Conservation (phyloP, 2,888 invertebrate species). For the Osmoderma eremita region DNA sequence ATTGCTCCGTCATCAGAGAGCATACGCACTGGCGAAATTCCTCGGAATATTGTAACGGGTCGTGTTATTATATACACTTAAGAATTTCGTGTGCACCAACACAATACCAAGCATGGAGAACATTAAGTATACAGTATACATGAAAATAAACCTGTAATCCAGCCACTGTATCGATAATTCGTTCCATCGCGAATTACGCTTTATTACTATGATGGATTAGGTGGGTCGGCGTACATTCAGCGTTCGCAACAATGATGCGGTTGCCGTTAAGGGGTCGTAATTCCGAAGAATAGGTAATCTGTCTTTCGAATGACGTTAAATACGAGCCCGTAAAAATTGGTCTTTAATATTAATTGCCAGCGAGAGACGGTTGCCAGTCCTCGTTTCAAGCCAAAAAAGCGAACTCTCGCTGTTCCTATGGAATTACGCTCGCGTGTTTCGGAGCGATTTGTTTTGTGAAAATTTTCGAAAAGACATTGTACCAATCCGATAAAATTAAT, state of each 20-base stretch:
- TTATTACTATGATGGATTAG: slow-evolving; percentile 61
- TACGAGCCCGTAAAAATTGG: slow-evolving; percentile 32
- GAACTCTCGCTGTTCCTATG: slow-evolving; percentile 28
- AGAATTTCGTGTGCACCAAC: slow-evolving; percentile 34
- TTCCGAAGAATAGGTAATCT: slow-evolving; percentile 59
- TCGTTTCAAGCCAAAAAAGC: slow-evolving; percentile 8
- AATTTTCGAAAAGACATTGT: slow-evolving; percentile 31
- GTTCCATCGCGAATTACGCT: slow-evolving; percentile 52
- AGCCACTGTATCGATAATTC: slow-evolving; percentile 47
- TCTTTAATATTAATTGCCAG: slow-evolving; percentile 35
- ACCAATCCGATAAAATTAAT: slow-evolving; percentile 31
- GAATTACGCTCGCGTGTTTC: slow-evolving; percentile 33
- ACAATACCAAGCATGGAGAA: slow-evolving; percentile 23
- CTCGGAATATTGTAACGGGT: slow-evolving; percentile 25
- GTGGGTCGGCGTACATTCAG: slow-evolving; percentile 51
- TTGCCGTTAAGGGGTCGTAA: slow-evolving; percentile 46
- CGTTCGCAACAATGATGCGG: slow-evolving; percentile 51
- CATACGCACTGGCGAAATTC: slow-evolving; percentile 32
- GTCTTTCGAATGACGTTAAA: slow-evolving; percentile 58
- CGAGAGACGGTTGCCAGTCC: slow-evolving; percentile 13
- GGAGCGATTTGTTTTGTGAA: slow-evolving; percentile 20
- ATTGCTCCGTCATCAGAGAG: slow-evolving; percentile 29
- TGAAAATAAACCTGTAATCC: slow-evolving; percentile 45
- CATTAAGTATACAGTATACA: slow-evolving; percentile 40
- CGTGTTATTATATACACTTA: slow-evolving; percentile 39